A percentile compares a stretch with the other conserved stretches of the same genome.
Conservation (phyloP, 2,888 invertebrate species). For the Nymphalis urticae region DNA sequence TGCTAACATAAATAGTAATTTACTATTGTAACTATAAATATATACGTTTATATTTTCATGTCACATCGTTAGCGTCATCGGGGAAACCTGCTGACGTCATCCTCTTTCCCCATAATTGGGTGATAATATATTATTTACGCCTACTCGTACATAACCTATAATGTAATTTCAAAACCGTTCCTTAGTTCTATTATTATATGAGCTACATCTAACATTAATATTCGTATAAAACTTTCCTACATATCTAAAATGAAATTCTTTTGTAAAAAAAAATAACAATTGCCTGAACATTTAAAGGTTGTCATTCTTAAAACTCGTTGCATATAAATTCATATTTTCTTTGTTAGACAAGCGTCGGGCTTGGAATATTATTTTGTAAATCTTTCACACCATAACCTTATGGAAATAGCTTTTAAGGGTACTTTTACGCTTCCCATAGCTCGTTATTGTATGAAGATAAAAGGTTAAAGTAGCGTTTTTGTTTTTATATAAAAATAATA, state of each 20-base stretch:
- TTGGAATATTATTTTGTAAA: constrained; percentile 21
- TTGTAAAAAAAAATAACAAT: not conserved
- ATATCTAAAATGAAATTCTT: not conserved
- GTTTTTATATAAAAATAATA: constrained; percentile 17
- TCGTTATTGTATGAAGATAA: constrained; percentile 23
- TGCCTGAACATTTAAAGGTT: not conserved
- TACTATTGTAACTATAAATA: too few species aligned
- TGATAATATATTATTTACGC: too few species aligned
- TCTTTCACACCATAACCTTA: constrained; percentile 29
- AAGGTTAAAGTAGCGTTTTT: constrained; percentile 18
- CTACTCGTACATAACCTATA: too few species aligned
- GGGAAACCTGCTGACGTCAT: too few species aligned
- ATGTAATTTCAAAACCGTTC: too few species aligned
- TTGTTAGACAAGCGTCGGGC: not conserved
- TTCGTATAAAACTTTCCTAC: too few species aligned
- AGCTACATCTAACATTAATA: too few species aligned
- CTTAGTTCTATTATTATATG: too few species aligned
- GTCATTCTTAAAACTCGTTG: not conserved
- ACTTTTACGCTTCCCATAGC: constrained; percentile 17
- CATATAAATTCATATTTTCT: not conserved
- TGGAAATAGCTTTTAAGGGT: constrained; percentile 28
- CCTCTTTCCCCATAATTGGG: too few species aligned
- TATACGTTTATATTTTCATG: too few species aligned
- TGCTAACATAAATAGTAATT: too few species aligned
- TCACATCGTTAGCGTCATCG: too few species aligned